Percentiles rank a stretch among this genome's conserved stretches.
These are phyloP conservation scores for Bambusicola thoracicus DNA, from an alignment of 2,113 vertebrate genomes.

Conservation along the genomic window DNA sequence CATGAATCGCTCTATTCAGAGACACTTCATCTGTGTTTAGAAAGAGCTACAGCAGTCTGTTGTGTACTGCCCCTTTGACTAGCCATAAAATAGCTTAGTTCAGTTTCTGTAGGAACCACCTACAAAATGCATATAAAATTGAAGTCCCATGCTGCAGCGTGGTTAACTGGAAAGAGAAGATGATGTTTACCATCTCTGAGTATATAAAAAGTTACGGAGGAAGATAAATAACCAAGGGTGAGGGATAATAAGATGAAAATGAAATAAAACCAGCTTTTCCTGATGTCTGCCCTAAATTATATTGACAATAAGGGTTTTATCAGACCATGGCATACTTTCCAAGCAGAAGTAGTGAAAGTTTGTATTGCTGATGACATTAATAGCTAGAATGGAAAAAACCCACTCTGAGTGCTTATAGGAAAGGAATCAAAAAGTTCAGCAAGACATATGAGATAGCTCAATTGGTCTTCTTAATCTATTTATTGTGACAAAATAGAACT, in stretches of 20 bases:
- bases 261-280: background rate
- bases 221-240: background rate
- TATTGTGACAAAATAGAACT: constrained; percentile 5
- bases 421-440: background rate
- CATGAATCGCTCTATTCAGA: background rate
- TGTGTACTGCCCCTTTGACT: background rate
- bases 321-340: background rate
- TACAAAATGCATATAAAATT: background rate
- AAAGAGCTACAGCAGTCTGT: background rate
- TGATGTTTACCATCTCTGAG: background rate
- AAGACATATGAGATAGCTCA: background rate
- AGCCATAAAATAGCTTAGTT: background rate
- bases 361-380: background rate
- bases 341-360: constrained; percentile 15
- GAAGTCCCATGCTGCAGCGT: background rate
- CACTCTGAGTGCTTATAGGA: background rate
- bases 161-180: background rate
- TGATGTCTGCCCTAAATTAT: constrained; percentile 17
- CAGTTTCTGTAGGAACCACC: fast-evolving
- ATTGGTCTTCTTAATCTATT: background rate
- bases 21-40: background rate
- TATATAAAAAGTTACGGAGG: background rate
- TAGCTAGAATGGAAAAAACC: background rate
- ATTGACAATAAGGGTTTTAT: constrained; percentile 26
- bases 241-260: background rate